phyloP scores from a whole-genome alignment of 2,797 vertebrate species.

The Rhynchonycteris naso region DNA sequence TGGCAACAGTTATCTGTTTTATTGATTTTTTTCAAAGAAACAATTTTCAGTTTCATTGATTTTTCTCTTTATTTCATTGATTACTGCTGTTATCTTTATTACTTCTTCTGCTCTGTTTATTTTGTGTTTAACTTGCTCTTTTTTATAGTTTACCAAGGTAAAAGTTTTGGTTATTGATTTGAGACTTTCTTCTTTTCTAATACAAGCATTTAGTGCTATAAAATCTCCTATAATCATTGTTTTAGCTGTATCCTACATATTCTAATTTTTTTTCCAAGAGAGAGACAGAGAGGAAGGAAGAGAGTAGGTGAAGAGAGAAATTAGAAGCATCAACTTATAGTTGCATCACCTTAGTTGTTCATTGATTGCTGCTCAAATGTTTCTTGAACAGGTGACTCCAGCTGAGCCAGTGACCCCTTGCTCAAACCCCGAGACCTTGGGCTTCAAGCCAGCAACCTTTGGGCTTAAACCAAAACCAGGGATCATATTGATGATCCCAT shows the following conservation, averaged over 20 bases:
- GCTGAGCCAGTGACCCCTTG: too few relatives aligned
- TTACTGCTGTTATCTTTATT: not conserved
- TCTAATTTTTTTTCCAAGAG: not conserved
- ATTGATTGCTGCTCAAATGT: too few relatives aligned
- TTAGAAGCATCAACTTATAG: too few relatives aligned
- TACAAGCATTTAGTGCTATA: not conserved
- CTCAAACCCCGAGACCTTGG: too few relatives aligned
- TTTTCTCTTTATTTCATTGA: not conserved
- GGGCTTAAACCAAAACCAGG: too few relatives aligned
- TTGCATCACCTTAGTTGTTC: too few relatives aligned
- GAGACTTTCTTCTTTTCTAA: conserved; percentile 28
- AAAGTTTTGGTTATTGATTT: conserved; percentile 9
- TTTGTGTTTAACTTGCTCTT: conserved; percentile 13
- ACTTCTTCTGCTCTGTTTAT: not conserved
- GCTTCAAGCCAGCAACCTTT: too few relatives aligned
- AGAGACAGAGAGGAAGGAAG: too few relatives aligned
- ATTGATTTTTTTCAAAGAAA: conserved; percentile 13
- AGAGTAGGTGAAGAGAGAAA: too few relatives aligned
- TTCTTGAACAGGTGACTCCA: too few relatives aligned
- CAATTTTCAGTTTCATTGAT: conserved; percentile 14
- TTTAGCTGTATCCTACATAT: not conserved
- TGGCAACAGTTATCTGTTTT: not conserved
- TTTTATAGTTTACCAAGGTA: conserved; percentile 14
- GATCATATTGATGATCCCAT: too few relatives aligned
- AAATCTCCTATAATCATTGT: not conserved